A percentile compares a stretch with the other conserved stretches of the same genome.
Evolutionary conservation across 2,888 invertebrate genomes (phyloP).

Genomic region (Cetonia aurata): DNA sequence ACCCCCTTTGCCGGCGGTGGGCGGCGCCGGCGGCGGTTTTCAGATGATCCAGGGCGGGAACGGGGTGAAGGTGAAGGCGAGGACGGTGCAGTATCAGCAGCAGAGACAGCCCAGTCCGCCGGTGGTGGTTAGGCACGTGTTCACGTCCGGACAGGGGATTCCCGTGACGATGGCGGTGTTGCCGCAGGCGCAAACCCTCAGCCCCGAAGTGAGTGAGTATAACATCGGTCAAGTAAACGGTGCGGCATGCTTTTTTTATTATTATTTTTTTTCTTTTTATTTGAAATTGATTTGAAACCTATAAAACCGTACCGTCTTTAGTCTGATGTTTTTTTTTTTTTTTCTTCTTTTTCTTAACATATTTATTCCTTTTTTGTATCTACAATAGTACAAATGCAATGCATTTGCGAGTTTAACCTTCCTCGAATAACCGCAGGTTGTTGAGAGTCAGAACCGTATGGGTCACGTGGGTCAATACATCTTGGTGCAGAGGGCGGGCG

Average conservation of each 20-base stretch:
- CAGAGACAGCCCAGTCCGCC: constrained; percentile 73
- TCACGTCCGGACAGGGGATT: constrained; percentile 70
- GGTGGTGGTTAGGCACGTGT: constrained; percentile 74
- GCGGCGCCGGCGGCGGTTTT: constrained; percentile 50
- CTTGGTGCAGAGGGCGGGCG: constrained; percentile 80
- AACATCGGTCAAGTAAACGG: constrained; percentile 2
- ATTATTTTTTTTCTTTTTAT: not conserved
- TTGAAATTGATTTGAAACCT: too few species aligned
- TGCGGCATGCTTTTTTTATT: not conserved
- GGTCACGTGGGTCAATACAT: constrained; percentile 84
- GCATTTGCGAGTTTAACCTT: too few species aligned
- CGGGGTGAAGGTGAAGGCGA: constrained; percentile 64
- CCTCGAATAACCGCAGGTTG: constrained; percentile 65
- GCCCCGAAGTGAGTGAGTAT: constrained; percentile 65
- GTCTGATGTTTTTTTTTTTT: too few species aligned
- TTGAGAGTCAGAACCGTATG: constrained; percentile 72
- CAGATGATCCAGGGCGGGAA: constrained; percentile 63
- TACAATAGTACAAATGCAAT: too few species aligned
- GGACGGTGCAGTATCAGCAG: constrained; percentile 68
- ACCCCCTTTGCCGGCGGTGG: constrained; percentile 63
- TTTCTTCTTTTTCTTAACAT: too few species aligned
- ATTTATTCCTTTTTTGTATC: too few species aligned
- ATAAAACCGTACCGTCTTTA: too few species aligned
- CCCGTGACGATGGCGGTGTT: constrained; percentile 71
- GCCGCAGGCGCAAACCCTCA: constrained; percentile 65